Base-by-base conservation (phyloP, 1,140 invertebrate species). In the Drosophila parabipectinata region DNA sequence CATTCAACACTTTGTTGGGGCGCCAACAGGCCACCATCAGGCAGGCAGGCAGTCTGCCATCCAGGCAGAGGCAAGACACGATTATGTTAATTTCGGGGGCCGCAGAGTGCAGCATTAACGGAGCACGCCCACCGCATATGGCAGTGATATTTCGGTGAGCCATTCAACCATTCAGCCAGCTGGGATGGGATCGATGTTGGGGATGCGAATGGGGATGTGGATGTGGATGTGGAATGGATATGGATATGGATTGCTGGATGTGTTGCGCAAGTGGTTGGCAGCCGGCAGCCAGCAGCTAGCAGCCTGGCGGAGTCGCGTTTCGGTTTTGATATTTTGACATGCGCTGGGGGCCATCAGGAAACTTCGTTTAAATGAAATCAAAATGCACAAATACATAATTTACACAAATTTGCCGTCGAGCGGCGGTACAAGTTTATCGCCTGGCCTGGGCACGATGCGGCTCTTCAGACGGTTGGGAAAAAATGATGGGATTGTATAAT, bases 281-380 rank as follows among this genome's bases (percentile, higher is more conserved):
- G 53, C 41, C n/a, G 41, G n/a, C 41, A 44, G 41, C 41, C 41
- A 15, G 41, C 41, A 41, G 39, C 41, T 48, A 37, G 53, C 51
- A 12, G 51, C 28, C 30, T 28, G 14, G 28, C 57, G 30, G 53
- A 37, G 41, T 73, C 68, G 75, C 73, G 78, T 78, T 88, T 82
- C 63, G 71, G 75, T 76, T 87, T 87, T 87, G 82, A 85, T 85
- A 87, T 85, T 85, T 44, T 88, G 82, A 88, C 82, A 88, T 85
- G 83, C 82, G 82, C 83, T 83, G 80, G 76, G 68, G 83, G 83
- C 84, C 79, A 88, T 88, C 83, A 89, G 84, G 84, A 88, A 87
- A 87, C 83, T 83, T 88, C 79, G 84, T 88, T 88, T 88, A 88
- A 88, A 88, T 88, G 83, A 88, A 88, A 88, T 88, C 83, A 89